Conservation (phyloP, 2,797 vertebrate species). For the Pseudotriccus pelzelni region DNA sequence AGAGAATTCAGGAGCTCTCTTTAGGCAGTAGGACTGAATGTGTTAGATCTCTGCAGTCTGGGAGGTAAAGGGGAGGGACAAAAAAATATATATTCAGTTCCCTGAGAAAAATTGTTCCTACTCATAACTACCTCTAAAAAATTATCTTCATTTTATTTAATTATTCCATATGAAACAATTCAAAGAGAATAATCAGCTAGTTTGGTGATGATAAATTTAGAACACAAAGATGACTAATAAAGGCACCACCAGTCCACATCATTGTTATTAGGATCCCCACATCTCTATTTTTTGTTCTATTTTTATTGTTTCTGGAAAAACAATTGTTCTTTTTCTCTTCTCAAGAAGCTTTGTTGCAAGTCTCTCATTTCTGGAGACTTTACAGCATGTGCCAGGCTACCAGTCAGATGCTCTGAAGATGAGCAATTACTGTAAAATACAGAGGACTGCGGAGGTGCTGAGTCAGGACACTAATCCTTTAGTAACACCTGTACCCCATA, state of each 20-base stretch:
- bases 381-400: not conserved
- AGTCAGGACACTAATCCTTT: not conserved
- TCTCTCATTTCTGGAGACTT: constrained; percentile 2
- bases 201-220: constrained; percentile 51
- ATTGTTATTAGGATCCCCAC: constrained; percentile 47
- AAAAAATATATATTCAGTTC: not conserved
- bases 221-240: constrained; percentile 70
- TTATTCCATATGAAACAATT: constrained; percentile 75
- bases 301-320: constrained; percentile 66
- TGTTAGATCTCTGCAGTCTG: not conserved
- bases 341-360: constrained; percentile 33
- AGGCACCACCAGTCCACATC: constrained; percentile 32
- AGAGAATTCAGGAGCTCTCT: not conserved
- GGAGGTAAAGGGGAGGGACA: not conserved
- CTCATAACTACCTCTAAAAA: constrained; percentile 71
- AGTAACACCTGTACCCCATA: not conserved
- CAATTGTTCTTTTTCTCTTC: constrained; percentile 48
- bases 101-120: constrained; percentile 51
- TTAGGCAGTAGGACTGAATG: not conserved
- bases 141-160: constrained; percentile 77
- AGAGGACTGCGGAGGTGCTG: not conserved
- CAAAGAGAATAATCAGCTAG: constrained; percentile 66
- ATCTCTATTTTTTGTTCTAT: constrained; percentile 54
- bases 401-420: not conserved
- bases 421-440: not conserved